Evolutionary conservation across 2,797 vertebrate species (phyloP).

Genomic region (Fringilla coelebs): DNA sequence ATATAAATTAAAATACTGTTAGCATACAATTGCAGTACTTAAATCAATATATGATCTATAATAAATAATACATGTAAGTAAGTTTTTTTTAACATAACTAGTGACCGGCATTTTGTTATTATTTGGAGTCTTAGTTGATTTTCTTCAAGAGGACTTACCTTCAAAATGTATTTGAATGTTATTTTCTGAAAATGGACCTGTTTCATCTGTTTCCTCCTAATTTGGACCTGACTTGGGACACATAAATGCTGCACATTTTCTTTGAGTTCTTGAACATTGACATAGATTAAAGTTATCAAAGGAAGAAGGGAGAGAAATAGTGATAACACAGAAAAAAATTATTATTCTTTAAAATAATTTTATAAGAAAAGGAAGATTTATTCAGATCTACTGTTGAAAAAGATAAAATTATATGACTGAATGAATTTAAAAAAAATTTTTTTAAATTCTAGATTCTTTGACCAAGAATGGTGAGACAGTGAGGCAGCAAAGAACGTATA

Average conservation of each 20-base stretch:
- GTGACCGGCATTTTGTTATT: neutral
- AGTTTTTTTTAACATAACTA: neutral
- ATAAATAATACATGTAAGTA: neutral
- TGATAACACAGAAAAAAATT: neutral
- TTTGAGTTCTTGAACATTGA: neutral
- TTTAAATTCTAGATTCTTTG: neutral
- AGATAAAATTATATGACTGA: accelerated
- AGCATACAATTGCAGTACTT: neutral
- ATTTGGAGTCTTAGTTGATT: neutral
- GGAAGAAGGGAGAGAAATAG: neutral
- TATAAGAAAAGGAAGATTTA: neutral
- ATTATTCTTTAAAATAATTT: neutral
- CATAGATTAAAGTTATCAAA: neutral
- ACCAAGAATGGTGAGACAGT: neutral
- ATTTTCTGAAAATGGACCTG: neutral
- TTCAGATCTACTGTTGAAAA: neutral
- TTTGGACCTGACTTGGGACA: neutral
- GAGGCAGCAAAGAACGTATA: neutral
- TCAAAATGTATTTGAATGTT: neutral
- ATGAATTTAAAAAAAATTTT: neutral
- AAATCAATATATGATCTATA: neutral
- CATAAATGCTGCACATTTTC: neutral
- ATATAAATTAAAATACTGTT: neutral
- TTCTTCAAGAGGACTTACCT: neutral
- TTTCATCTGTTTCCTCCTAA: neutral